Conservation (phyloP, 2,888 invertebrate species). For the Shargacucullia verbasci region DNA sequence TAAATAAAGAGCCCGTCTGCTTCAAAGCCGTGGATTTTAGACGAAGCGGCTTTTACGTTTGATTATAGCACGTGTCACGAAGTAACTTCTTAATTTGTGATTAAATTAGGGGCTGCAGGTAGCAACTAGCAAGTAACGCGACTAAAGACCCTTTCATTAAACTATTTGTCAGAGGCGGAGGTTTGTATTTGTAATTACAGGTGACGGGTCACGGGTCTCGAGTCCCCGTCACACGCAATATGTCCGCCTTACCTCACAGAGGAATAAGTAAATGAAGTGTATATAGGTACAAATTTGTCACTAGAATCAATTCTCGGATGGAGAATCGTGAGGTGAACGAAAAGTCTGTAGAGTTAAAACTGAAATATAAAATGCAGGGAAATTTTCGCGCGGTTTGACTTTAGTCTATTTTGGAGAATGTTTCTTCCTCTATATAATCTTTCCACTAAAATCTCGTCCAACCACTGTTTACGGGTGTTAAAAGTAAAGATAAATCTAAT, state of each 20-base stretch:
- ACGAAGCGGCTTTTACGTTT: background rate
- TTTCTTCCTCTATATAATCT: no score
- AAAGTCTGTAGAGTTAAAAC: no score
- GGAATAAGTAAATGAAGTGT: slow-evolving; percentile 21
- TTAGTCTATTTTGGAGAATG: no score
- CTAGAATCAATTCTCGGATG: no score
- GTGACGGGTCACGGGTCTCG: slow-evolving; percentile 36
- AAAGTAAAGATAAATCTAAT: no score
- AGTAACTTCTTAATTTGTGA: slow-evolving; percentile 29
- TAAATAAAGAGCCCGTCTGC: no score
- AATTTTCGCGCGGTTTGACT: no score
- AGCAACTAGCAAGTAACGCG: slow-evolving; percentile 21
- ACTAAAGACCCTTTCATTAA: slow-evolving; percentile 54
- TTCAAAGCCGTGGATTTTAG: no score
- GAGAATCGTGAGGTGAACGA: no score
- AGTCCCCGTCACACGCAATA: slow-evolving; percentile 48
- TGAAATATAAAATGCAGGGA: no score
- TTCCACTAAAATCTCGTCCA: no score
- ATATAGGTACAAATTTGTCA: slow-evolving; percentile 6
- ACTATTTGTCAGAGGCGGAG: slow-evolving; percentile 50
- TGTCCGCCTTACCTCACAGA: slow-evolving; percentile 17
- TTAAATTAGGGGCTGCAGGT: slow-evolving; percentile 25
- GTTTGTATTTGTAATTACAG: slow-evolving; percentile 54
- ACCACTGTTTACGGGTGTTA: no score
- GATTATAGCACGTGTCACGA: background rate